A percentile compares a stretch with the other conserved stretches of the same genome.
Conservation (phyloP, 2,888 invertebrate genomes). For the Resseliella maxima region DNA sequence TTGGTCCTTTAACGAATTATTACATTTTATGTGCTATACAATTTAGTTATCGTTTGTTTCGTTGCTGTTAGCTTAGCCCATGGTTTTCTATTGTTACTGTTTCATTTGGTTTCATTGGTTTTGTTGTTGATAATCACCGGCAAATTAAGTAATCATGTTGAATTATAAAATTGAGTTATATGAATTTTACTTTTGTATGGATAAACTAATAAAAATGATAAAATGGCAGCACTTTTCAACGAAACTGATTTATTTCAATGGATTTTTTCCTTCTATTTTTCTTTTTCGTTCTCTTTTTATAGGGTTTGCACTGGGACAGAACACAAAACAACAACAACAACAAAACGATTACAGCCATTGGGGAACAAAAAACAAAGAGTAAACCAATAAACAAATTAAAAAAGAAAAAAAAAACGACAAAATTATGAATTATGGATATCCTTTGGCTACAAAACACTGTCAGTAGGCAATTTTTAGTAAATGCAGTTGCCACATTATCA, state of each 20-base stretch:
- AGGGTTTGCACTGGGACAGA: background rate
- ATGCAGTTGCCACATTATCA: background rate
- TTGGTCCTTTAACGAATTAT: background rate
- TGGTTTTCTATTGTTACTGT: too few relatives aligned
- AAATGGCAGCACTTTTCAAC: background rate
- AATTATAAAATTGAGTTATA: conserved; percentile 4
- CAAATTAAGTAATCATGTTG: background rate
- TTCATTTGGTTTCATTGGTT: too few relatives aligned
- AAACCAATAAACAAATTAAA: background rate
- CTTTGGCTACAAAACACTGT: conserved; percentile 51
- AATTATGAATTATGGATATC: conserved; percentile 55
- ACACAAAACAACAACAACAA: background rate
- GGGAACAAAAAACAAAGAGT: background rate
- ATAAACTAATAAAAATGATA: background rate
- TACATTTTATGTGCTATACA: background rate
- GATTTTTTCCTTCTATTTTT: background rate
- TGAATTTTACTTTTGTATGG: background rate
- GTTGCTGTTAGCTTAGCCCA: background rate
- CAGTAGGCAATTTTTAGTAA: conserved; percentile 39
- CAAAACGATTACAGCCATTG: background rate
- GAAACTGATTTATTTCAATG: conserved; percentile 12
- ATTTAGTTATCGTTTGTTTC: background rate
- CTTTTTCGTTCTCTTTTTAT: background rate
- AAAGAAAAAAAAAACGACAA: background rate
- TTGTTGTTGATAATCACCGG: background rate